Conservation (phyloP, 2,888 invertebrate species). For the Scaptomyza reducta region DNA sequence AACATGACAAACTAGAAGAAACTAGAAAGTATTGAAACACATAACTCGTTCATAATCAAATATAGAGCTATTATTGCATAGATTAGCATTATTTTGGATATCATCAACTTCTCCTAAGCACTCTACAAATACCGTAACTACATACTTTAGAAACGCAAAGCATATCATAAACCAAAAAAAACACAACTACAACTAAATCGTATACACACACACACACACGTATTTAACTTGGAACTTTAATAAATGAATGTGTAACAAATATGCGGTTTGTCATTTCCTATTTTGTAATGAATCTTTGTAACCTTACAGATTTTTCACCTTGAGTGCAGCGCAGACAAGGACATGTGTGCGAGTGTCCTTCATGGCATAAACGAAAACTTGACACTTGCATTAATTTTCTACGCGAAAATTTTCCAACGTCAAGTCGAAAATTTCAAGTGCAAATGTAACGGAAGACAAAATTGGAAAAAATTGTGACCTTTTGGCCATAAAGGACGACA, state of each 20-base stretch:
- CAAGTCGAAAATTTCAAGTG: conserved; percentile 61
- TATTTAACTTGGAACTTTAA: conserved; percentile 60
- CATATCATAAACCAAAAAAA: conserved; percentile 58
- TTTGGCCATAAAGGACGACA: conserved; percentile 38
- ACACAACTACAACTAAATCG: conserved; percentile 56
- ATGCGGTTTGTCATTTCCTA: not conserved
- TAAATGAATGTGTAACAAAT: conserved; percentile 58
- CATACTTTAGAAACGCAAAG: conserved; percentile 68
- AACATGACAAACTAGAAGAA: conserved; percentile 48
- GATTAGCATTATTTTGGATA: conserved; percentile 30
- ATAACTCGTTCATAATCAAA: conserved; percentile 34
- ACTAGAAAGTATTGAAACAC: conserved; percentile 15
- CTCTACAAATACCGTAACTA: conserved; percentile 44
- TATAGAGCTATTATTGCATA: conserved; percentile 22
- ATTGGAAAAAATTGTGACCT: conserved; percentile 54
- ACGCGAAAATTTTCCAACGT: conserved; percentile 33
- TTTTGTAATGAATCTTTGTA: not conserved
- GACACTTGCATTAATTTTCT: conserved; percentile 59
- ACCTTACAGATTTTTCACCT: conserved; percentile 42
- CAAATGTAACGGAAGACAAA: conserved; percentile 36
- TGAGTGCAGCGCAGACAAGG: conserved; percentile 45
- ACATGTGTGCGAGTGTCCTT: conserved; percentile 37
- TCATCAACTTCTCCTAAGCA: conserved; percentile 46
- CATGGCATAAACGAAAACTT: conserved; percentile 27
- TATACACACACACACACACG: conserved; percentile 43